These are phyloP conservation scores for Idaea aversata DNA, from an alignment of 2,888 invertebrate genomes.

Conservation along the genomic window DNA sequence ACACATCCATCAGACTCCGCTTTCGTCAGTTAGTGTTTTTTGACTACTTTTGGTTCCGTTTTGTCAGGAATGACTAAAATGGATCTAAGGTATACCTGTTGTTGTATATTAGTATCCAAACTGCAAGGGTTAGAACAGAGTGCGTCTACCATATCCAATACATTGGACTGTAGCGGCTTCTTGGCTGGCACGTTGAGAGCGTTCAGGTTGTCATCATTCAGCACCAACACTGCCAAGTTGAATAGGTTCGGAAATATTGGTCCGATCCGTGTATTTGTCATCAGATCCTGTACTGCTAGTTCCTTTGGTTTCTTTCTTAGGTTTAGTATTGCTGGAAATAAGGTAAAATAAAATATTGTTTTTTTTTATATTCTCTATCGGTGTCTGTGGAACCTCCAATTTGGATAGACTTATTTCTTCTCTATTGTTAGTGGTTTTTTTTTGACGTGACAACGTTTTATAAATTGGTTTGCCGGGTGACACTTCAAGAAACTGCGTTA, in stretches of 20 bases:
- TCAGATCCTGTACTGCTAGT: conserved; percentile 78
- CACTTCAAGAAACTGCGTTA: too few relatives aligned
- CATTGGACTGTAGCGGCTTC: conserved; percentile 69
- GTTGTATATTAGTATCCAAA: conserved; percentile 77
- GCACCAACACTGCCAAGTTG: conserved; percentile 78
- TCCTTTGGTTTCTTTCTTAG: conserved; percentile 73
- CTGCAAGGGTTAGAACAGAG: conserved; percentile 81
- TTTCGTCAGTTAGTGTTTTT: too few relatives aligned
- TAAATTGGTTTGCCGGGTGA: too few relatives aligned
- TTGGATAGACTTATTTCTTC: too few relatives aligned
- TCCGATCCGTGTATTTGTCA: conserved; percentile 79
- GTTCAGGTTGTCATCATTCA: conserved; percentile 79
- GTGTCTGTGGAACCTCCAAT: too few relatives aligned
- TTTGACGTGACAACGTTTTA: too few relatives aligned
- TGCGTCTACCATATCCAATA: conserved; percentile 79
- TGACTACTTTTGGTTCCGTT: too few relatives aligned
- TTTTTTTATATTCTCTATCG: too few relatives aligned
- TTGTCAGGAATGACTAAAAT: too few relatives aligned
- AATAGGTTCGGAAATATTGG: conserved; percentile 82
- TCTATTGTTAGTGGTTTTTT: too few relatives aligned
- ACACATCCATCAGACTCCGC: too few relatives aligned
- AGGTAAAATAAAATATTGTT: conserved; percentile 4
- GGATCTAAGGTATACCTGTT: conserved; percentile 59
- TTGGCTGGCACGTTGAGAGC: conserved; percentile 72
- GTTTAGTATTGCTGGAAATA: conserved; percentile 71